Conservation (phyloP, 2,113 vertebrate species). For the Cygnus atratus region DNA sequence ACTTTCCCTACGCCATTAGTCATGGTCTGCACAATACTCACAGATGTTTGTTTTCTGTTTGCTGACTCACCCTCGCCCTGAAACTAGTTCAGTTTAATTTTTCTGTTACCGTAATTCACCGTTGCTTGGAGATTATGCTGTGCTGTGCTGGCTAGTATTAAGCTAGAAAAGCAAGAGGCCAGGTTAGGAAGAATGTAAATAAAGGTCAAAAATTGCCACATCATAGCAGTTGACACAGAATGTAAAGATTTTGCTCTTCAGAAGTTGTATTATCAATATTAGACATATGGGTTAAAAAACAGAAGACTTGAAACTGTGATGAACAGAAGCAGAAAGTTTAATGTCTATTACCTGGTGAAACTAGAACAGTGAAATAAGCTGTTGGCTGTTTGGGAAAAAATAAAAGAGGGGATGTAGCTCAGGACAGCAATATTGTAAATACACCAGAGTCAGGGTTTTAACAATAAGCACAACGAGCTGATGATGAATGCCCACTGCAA, state of each 20-base stretch:
- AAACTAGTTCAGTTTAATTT: neutral
- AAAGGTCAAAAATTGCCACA: neutral
- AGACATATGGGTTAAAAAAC: neutral
- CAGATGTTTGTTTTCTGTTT: neutral
- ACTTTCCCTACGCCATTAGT: neutral
- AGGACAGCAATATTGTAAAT: neutral
- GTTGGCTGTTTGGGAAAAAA: neutral
- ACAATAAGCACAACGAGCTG: neutral
- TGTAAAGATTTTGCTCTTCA: neutral
- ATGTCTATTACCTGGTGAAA: neutral
- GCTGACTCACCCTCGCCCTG: neutral
- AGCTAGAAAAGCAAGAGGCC: neutral
- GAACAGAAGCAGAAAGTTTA: neutral
- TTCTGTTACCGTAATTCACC: neutral
- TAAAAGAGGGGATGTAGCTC: neutral
- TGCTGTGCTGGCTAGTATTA: neutral
- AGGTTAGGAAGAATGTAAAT: neutral
- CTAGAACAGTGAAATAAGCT: neutral
- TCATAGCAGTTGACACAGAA: neutral
- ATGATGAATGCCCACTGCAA: neutral
- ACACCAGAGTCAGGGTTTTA: neutral
- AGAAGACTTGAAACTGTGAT: neutral
- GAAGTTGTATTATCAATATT: neutral
- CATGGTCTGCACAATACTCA: neutral
- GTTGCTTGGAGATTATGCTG: slow-evolving; percentile 26